These are phyloP conservation scores for Slavum lentiscoides DNA, from an alignment of 2,888 invertebrate genomes.

Conservation along the genomic window DNA sequence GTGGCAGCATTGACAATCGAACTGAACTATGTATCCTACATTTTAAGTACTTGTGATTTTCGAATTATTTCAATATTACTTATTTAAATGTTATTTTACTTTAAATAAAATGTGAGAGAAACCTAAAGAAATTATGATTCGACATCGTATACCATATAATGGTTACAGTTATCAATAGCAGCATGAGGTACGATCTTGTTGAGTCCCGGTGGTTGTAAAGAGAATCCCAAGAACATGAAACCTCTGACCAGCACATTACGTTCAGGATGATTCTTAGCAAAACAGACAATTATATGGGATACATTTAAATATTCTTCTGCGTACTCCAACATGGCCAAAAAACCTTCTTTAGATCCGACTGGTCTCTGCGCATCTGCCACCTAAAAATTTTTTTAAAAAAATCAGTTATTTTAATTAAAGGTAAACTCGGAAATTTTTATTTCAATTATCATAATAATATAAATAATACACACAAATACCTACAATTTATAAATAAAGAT, in stretches of 20 bases:
- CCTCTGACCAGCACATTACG: constrained; percentile 85
- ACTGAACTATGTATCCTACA: constrained; percentile 30
- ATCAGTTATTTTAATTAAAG: background rate
- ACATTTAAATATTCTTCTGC: constrained; percentile 91
- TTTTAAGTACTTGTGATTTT: constrained; percentile 39
- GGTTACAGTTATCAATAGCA: constrained; percentile 65
- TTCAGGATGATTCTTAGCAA: constrained; percentile 81
- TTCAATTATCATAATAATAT: too few relatives aligned
- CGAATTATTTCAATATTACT: constrained; percentile 16
- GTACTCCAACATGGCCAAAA: constrained; percentile 90
- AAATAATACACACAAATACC: background rate
- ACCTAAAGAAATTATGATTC: constrained; percentile 55
- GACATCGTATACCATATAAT: constrained; percentile 67
- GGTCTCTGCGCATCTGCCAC: constrained; percentile 63
- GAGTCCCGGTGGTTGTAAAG: constrained; percentile 75
- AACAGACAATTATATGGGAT: constrained; percentile 76
- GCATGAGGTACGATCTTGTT: constrained; percentile 75
- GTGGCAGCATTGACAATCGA: constrained; percentile 33
- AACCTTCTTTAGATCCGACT: constrained; percentile 92
- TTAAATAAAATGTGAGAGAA: constrained; percentile 14
- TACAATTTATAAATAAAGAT: too few relatives aligned
- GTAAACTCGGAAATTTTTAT: too few relatives aligned
- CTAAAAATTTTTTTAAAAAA: constrained; percentile 16
- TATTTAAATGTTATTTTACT: constrained; percentile 21
- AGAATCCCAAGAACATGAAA: constrained; percentile 96